phyloP scores from a whole-genome alignment of 2,797 vertebrate genomes.

The Setipinna tenuifilis region DNA sequence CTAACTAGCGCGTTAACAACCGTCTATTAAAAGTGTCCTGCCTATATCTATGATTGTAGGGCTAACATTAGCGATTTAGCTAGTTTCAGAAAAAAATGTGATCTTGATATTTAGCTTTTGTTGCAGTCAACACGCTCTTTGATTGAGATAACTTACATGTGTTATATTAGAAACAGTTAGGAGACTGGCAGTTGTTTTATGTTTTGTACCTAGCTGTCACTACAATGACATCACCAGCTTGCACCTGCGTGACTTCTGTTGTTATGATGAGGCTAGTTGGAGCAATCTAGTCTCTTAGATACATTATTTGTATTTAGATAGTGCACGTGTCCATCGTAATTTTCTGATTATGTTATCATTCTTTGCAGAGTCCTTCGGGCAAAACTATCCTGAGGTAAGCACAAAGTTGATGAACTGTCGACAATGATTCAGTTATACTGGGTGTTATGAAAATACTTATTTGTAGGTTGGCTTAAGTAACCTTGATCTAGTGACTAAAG shows the following conservation, averaged over 20 bases:
- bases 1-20: constrained; percentile 33
- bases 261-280: background rate
- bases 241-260: background rate
- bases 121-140: background rate
- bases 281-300: background rate
- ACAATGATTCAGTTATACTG: background rate
- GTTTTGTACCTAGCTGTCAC: background rate
- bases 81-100: background rate
- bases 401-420: background rate
- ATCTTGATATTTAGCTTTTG: background rate
- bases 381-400: constrained; percentile 97
- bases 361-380: constrained; percentile 91
- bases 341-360: constrained; percentile 47
- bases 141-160: background rate
- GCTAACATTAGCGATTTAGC: background rate
- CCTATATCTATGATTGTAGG: background rate
- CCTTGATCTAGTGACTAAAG: background rate
- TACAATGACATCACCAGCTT: background rate
- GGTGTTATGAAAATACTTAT: background rate
- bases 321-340: constrained; percentile 25
- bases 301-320: background rate
- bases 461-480: background rate
- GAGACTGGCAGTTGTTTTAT: background rate
- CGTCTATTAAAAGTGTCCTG: background rate
- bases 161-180: background rate